These are phyloP conservation scores for Microctenopoma steveboyesi DNA, from an alignment of 2,797 vertebrate species.

Conservation along the genomic window DNA sequence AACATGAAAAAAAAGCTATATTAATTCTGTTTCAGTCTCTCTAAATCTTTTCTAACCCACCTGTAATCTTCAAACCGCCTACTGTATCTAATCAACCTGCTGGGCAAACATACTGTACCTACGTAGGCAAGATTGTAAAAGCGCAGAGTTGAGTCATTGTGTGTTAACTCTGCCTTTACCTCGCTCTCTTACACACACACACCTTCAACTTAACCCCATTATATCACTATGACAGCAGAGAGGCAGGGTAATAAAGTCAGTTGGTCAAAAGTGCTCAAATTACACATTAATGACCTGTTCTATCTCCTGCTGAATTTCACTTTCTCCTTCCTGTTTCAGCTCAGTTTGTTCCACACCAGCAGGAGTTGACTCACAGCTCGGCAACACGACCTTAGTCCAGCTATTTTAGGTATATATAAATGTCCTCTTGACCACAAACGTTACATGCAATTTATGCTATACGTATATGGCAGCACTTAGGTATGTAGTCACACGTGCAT, in stretches of 20 bases:
- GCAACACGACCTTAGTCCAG: conserved; percentile 3
- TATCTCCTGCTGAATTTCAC: conserved; percentile 35
- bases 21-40: conserved; percentile 8
- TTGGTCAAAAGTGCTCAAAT: conserved; percentile 59
- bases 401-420: conserved; percentile 4
- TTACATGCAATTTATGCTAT: not conserved
- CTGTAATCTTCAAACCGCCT: conserved; percentile 29
- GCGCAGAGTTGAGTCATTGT: conserved; percentile 55
- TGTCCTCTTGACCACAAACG: conserved; percentile 11
- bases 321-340: conserved; percentile 28
- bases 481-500: not conserved
- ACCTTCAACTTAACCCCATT: conserved; percentile 50
- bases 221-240: conserved; percentile 57
- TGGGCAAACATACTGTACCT: conserved; percentile 60
- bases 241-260: conserved; percentile 53
- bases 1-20: conserved; percentile 38
- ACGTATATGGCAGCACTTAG: not conserved
- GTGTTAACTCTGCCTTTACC: conserved; percentile 43
- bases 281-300: conserved; percentile 38
- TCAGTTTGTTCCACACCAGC: conserved; percentile 6
- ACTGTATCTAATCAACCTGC: conserved; percentile 50
- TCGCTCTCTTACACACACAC: conserved; percentile 31
- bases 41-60: conserved; percentile 33
- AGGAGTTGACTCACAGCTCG: conserved; percentile 3
- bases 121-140: conserved; percentile 50